Evolutionary conservation across 2,797 vertebrate species (phyloP), one percentile per base, ranked within the genome.

Genomic region (Sebastes matsubarae): DNA sequence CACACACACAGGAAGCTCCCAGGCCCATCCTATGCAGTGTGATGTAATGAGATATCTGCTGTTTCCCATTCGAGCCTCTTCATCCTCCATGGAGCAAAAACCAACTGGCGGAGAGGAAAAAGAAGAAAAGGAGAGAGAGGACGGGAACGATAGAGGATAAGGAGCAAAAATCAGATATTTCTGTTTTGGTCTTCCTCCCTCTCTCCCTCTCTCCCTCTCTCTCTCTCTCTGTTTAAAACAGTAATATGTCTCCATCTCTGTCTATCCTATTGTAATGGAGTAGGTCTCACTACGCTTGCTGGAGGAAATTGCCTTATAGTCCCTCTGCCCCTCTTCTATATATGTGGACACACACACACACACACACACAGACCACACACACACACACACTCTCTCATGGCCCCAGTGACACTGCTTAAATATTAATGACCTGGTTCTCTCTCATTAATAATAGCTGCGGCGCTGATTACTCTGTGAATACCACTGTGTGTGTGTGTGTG

Each of bases 381-480:
- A 89, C 76, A 79, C 72, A 68, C 68, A 67, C 77, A 71, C 76
- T 27, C 80, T 75, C 72, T 81, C 81, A 85, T 79, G 84, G 89
- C 90, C 88, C 77, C 72, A 60, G 82, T 93, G 92, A 94, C 93
- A 93, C 92, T 89, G 85, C 77, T 94, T 88, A 93, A 96, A 94
- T 93, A 95, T 94, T 92, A 81, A 95, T 93, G 90, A 88, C 73
- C 89, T 87, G 84, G 93, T 94, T 94, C 91, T 86, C 82, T 85
- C 87, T 94, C 93, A 95, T 95, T 93, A 95, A 95, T 94, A 95
- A 93, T 94, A 91, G 91, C 91, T 95, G 89, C 84, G 79, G 87
- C 81, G 60, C 87, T 92, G 94, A 95, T 94, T 93, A 91, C 82
- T 90, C 80, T 84, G 80, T 67, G 89, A 90, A 93, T 87, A 89